Evolutionary conservation across 35 echinoderm and acorn worm species (phyloP).

Genomic region (Apostichopus californicus): DNA sequence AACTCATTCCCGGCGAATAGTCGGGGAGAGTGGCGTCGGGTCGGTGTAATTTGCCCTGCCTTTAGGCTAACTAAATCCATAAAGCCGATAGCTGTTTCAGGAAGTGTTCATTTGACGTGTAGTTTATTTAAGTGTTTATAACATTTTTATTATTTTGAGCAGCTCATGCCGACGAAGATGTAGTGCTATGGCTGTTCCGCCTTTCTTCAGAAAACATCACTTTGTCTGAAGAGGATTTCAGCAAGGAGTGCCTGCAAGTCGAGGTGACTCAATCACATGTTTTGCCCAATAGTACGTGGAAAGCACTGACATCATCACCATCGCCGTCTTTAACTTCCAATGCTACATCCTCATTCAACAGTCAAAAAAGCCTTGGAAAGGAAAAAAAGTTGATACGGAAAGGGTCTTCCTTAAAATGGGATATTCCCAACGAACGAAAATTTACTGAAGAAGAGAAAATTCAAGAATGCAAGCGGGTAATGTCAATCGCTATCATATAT

Average conservation of each 20-base stretch:
- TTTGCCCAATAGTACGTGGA: neutral
- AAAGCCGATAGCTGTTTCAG: neutral
- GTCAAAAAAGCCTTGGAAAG: neutral
- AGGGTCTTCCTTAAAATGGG: slow-evolving; percentile 35
- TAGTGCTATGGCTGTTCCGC: slow-evolving; percentile 10
- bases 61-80: neutral
- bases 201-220: neutral
- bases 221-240: neutral
- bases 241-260: neutral
- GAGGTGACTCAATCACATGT: neutral
- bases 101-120: neutral
- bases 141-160: neutral
- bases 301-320: neutral
- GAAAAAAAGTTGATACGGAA: neutral
- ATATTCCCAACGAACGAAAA: slow-evolving; percentile 14
- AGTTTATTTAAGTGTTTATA: neutral
- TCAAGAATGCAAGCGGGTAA: slow-evolving; percentile 36
- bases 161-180: slow-evolving; percentile 1
- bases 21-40: too few relatives aligned
- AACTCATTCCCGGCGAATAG: too few relatives aligned
- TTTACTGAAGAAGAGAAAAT: slow-evolving; percentile 35
- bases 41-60: too few relatives aligned
- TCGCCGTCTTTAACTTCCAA: neutral
- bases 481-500: neutral
- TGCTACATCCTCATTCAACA: neutral